Percentiles rank a stretch among this genome's conserved stretches.
phyloP scores from a whole-genome alignment of 2,113 vertebrate genomes.

The Gadus macrocephalus region DNA sequence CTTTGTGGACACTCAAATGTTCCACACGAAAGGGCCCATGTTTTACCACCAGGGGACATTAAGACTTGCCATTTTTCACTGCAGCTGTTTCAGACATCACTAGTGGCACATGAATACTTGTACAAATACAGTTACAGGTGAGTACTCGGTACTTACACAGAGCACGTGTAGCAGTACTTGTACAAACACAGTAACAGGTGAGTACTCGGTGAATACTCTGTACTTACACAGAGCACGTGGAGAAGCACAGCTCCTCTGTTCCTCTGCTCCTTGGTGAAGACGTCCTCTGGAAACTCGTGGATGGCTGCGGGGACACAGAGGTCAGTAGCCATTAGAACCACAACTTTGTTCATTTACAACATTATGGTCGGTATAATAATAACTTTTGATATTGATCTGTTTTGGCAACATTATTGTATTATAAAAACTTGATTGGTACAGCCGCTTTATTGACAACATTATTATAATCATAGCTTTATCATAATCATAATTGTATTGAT shows the following conservation, averaged over 20 bases:
- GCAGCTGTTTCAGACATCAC: no score
- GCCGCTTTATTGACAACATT: no score
- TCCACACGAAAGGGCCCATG: background rate
- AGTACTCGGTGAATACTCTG: background rate
- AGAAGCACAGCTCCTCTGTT: constrained; percentile 69
- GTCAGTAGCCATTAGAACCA: background rate
- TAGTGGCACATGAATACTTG: no score
- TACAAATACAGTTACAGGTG: background rate
- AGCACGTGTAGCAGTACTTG: no score
- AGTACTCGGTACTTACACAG: background rate
- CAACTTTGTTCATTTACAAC: no score
- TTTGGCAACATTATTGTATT: no score
- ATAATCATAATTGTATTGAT: no score
- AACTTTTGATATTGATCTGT: no score
- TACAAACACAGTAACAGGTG: background rate
- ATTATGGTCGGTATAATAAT: no score
- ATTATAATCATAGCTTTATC: no score
- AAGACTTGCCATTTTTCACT: background rate
- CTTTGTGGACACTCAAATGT: no score
- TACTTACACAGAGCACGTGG: constrained; percentile 74
- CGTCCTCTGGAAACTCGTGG: constrained; percentile 76
- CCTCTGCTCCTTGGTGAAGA: constrained; percentile 74
- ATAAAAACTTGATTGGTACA: no score
- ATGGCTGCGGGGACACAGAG: constrained; percentile 55
- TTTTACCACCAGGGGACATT: background rate